phyloP scores from a whole-genome alignment of 1,140 invertebrate species.

The Lepidurus apus region DNA sequence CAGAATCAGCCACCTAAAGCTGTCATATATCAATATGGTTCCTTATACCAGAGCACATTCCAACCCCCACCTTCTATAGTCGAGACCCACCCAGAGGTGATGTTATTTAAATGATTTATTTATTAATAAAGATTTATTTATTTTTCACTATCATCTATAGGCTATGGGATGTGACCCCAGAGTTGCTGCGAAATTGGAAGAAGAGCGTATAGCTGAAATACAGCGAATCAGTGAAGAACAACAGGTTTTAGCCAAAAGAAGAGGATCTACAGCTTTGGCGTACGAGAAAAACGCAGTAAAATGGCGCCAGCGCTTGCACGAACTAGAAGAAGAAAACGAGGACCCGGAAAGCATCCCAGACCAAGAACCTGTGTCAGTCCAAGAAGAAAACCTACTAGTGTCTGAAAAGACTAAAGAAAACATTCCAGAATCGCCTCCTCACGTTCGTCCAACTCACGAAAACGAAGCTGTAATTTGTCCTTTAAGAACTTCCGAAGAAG shows the following conservation, averaged over 20 bases:
- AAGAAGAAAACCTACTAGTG: not conserved
- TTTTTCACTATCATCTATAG: not conserved
- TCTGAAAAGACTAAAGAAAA: not conserved
- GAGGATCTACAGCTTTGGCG: not conserved
- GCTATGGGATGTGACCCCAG: not conserved
- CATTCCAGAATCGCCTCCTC: not conserved
- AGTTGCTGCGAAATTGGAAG: not conserved
- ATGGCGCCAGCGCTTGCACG: not conserved
- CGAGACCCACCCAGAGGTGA: not conserved
- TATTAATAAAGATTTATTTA: not conserved
- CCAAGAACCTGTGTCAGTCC: not conserved
- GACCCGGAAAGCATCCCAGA: not conserved
- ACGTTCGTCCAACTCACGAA: not conserved
- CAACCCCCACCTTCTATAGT: not conserved
- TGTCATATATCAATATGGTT: constrained; percentile 14
- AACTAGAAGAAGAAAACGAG: not conserved
- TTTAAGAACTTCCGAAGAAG: not conserved
- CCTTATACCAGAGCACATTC: constrained; percentile 3
- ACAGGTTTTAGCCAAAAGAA: not conserved
- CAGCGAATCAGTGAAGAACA: not conserved
- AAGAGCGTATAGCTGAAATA: not conserved
- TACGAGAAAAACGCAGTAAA: constrained; percentile 6
- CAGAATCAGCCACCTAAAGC: not conserved
- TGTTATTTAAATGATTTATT: not conserved
- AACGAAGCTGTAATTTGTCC: not conserved